Percentiles rank a stretch among this genome's conserved stretches.
Evolutionary conservation across 2,113 vertebrate genomes (phyloP).

Genomic region (Bos taurus): ARS-UCD2.0 NC_037343.1:62743501-62744000

Average conservation of each 20-base stretch:
- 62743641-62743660: background rate
- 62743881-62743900: background rate
- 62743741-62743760: background rate
- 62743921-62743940: background rate
- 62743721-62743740: background rate
- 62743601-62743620: background rate
- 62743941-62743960: background rate
- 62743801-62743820: background rate
- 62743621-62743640: background rate
- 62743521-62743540: background rate
- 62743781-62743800: background rate
- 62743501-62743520: rapidly evolving
- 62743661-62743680: background rate
- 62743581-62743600: background rate
- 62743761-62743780: background rate
- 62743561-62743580: background rate
- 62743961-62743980: background rate
- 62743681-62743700: background rate
- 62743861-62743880: background rate
- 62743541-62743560: background rate
- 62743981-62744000: background rate
- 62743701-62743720: background rate
- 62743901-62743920: background rate
- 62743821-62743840: background rate
- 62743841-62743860: background rate